These are phyloP conservation scores for Yponomeuta sedellus DNA, from an alignment of 2,888 invertebrate species.

Conservation along the genomic window DNA sequence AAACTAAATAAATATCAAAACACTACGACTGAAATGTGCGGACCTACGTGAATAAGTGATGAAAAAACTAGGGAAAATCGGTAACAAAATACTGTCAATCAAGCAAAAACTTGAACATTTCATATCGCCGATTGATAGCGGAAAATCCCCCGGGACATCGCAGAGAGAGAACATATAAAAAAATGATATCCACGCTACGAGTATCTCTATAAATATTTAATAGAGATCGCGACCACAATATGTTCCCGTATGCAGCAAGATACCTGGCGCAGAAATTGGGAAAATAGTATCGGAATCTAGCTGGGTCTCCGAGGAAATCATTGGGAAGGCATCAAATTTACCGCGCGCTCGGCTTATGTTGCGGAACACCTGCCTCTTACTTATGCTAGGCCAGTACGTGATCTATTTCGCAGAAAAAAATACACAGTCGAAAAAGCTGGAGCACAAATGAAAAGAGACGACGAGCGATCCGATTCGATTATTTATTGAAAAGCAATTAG, in stretches of 20 bases:
- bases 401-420: slow-evolving; percentile 45
- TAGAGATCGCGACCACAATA: slow-evolving; percentile 61
- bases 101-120: slow-evolving; percentile 9
- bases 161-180: slow-evolving; percentile 26
- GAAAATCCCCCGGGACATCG: slow-evolving; percentile 11
- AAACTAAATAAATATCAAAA: background rate
- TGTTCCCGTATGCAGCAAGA: slow-evolving; percentile 31
- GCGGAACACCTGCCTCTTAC: slow-evolving; percentile 67
- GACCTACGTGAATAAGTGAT: background rate
- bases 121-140: slow-evolving; percentile 15
- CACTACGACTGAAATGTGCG: too few species aligned
- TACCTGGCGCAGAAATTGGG: slow-evolving; percentile 66
- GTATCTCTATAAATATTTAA: slow-evolving; percentile 41
- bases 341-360: slow-evolving; percentile 71
- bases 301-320: slow-evolving; percentile 85
- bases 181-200: slow-evolving; percentile 43
- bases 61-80: background rate
- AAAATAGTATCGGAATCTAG: slow-evolving; percentile 75
- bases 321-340: slow-evolving; percentile 84
- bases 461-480: background rate
- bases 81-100: slow-evolving; percentile 1
- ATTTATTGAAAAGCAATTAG: slow-evolving; percentile 28
- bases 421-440: background rate
- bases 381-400: slow-evolving; percentile 61
- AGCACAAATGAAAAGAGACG: slow-evolving; percentile 22